A percentile compares a stretch with the other conserved stretches of the same genome.
These are phyloP conservation scores for Nemoura dubitans DNA, from an alignment of 2,888 invertebrate species.

Conservation along the genomic window DNA sequence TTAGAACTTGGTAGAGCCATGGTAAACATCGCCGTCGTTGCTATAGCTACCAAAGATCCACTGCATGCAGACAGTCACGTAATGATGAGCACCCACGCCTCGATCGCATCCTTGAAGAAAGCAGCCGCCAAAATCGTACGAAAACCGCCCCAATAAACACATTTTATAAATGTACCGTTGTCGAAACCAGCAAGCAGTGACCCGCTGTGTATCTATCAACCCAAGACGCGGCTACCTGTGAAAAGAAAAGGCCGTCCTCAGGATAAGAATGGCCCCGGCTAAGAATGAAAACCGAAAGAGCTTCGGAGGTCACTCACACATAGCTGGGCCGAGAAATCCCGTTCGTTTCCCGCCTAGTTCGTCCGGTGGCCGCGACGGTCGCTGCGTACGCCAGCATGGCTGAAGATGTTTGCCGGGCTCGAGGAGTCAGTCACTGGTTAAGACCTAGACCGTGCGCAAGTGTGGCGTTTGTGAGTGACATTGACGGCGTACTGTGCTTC, in stretches of 20 bases:
- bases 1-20: no score
- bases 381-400: background rate
- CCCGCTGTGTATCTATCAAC: no score
- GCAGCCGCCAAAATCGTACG: background rate
- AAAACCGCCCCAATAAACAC: background rate
- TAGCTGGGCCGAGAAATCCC: background rate
- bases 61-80: background rate
- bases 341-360: background rate
- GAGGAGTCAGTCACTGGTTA: background rate
- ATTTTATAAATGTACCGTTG: constrained; percentile 27
- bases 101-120: no score
- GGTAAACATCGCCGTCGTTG: no score
- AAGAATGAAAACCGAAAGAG: constrained; percentile 28
- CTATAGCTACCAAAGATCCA: no score
- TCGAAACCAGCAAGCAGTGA: no score
- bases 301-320: constrained; percentile 32
- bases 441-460: background rate
- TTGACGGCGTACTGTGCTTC: background rate
- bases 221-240: constrained; percentile 13
- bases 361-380: background rate
- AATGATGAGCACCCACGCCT: background rate
- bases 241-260: constrained; percentile 29
- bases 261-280: background rate
- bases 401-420: background rate
- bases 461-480: background rate